phyloP scores from a whole-genome alignment of 2,888 invertebrate species.

The Eupithecia inturbata region DNA sequence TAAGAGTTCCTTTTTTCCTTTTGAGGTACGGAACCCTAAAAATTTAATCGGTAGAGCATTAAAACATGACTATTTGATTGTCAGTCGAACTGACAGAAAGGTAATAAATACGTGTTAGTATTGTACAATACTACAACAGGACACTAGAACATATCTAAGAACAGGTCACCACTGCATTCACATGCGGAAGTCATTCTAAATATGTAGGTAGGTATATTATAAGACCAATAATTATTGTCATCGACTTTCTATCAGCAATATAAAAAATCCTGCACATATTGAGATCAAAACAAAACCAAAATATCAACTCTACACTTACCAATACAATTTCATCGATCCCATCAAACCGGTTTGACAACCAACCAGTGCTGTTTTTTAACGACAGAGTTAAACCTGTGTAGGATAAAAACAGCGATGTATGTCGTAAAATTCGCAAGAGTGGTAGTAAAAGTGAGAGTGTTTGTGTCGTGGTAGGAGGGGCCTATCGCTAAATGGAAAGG shows the following conservation, averaged over 20 bases:
- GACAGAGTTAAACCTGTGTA: accelerated
- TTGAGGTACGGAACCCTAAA: too few species aligned
- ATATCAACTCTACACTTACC: slow-evolving; percentile 53
- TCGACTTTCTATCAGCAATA: slow-evolving; percentile 57
- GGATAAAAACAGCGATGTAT: slow-evolving; percentile 49
- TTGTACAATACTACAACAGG: too few species aligned
- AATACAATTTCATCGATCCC: slow-evolving; percentile 26
- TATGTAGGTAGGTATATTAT: too few species aligned
- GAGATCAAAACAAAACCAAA: slow-evolving; percentile 60
- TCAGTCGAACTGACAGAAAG: too few species aligned
- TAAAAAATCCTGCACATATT: slow-evolving; percentile 59
- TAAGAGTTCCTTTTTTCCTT: too few species aligned
- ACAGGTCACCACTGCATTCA: too few species aligned
- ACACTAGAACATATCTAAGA: too few species aligned
- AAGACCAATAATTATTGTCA: slow-evolving; percentile 12
- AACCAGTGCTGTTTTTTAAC: slow-evolving; percentile 49
- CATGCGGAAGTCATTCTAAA: neutral
- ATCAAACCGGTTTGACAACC: neutral
- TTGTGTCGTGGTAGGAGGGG: slow-evolving; percentile 51
- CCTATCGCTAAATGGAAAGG: slow-evolving; percentile 82
- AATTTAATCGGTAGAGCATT: too few species aligned
- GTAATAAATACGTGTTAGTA: too few species aligned
- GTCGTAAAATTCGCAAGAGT: neutral
- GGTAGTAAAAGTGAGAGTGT: slow-evolving; percentile 28
- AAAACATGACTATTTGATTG: too few species aligned